These are phyloP conservation scores for Chrysochloris asiatica DNA, from an alignment of 2,113 vertebrate species.

Conservation along the genomic window DNA sequence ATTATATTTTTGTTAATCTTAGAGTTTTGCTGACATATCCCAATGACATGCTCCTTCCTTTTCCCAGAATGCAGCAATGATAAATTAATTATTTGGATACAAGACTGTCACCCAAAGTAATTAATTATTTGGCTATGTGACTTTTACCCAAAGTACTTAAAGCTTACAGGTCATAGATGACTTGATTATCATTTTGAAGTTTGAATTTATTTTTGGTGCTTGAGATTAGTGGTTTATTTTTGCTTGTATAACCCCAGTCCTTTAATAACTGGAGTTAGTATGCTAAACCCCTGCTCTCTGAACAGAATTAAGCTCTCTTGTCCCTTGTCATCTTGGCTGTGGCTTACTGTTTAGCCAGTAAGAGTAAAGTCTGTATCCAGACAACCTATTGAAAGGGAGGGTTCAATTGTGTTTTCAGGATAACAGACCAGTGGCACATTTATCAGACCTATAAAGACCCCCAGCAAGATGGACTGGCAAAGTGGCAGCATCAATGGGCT, in stretches of 20 bases:
- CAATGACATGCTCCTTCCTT: background rate
- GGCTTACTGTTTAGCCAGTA: background rate
- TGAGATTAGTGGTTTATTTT: background rate
- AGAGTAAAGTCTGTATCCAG: background rate
- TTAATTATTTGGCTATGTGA: background rate
- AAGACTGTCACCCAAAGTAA: background rate
- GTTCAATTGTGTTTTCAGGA: background rate
- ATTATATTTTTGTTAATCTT: constrained; percentile 2
- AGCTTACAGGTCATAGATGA: background rate
- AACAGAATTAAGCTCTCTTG: background rate
- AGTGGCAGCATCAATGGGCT: too few species aligned
- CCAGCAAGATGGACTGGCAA: too few species aligned
- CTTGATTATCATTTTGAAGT: background rate
- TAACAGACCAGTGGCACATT: background rate
- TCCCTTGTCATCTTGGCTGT: background rate
- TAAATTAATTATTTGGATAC: background rate
- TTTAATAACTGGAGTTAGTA: background rate
- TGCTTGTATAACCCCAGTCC: background rate
- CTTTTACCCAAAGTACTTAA: background rate
- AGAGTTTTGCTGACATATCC: background rate
- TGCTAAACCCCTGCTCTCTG: background rate
- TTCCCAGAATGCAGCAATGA: background rate
- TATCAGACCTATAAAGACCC: too few species aligned
- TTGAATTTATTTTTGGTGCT: background rate
- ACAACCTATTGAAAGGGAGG: background rate